Evolutionary conservation across 2,797 vertebrate genomes (phyloP).

Genomic region (Sebastes oblongus): DNA sequence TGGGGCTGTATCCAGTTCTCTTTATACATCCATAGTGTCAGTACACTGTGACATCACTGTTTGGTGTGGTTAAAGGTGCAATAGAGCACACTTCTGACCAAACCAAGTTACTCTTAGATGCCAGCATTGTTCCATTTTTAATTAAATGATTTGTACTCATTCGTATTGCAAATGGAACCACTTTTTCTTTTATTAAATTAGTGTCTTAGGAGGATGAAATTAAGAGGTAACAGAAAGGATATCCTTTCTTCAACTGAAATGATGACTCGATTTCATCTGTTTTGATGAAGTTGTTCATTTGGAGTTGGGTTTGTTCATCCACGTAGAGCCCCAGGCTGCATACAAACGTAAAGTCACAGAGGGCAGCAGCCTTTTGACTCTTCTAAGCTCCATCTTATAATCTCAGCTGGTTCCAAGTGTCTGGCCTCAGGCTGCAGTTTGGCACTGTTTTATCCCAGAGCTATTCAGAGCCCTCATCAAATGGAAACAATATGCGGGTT

Average conservation of each 20-base stretch:
- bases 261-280: constrained; percentile 9
- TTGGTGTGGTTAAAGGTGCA: not conserved
- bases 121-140: not conserved
- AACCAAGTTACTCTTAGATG: not conserved
- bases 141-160: not conserved
- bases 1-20: too few species aligned
- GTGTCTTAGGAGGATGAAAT: not conserved
- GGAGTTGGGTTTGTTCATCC: not conserved
- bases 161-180: not conserved
- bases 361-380: constrained; percentile 21
- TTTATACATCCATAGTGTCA: too few species aligned
- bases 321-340: not conserved
- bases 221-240: constrained; percentile 14
- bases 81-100: not conserved
- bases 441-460: constrained; percentile 7
- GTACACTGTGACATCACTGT: not conserved
- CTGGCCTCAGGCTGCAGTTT: constrained; percentile 22
- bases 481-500: constrained; percentile 33
- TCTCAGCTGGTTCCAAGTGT: constrained; percentile 26
- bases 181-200: constrained; percentile 11
- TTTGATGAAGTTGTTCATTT: constrained; percentile 30
- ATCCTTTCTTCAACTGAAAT: constrained; percentile 15
- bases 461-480: not conserved
- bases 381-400: constrained; percentile 15
- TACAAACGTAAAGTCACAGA: constrained; percentile 21